Base-by-base conservation (phyloP, 2,113 vertebrate genomes). In the Aegithalos caudatus region DNA sequence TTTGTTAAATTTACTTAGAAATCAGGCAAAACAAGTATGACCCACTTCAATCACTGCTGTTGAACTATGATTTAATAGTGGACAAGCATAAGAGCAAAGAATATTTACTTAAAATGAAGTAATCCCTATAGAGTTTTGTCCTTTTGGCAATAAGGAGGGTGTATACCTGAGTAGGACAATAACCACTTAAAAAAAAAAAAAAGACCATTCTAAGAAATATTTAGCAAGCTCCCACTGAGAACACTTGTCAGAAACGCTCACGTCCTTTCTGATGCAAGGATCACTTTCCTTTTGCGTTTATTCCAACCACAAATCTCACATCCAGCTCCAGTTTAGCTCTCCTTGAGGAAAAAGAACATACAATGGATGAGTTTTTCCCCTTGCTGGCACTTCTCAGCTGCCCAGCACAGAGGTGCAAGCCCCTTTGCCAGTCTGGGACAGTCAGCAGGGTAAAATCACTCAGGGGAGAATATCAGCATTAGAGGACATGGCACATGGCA, bases 1-100 rank as follows among this genome's bases (percentile, higher is more conserved):
- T 86, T 81, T 20, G 67, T 60, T 82, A 87, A 83, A 92, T 90
- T 83, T 70, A 57, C 71, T 86, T 60, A 33, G 62, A 93, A 95
- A 83, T 50, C 29, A 66, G 35, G 48, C 27, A 86, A 74, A 92
- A 45, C 6, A 88, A 60, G 42, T 58, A n/a, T 86, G 72, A 84
- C 56, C 40, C 45, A 42, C 67, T 92, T 94, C 11, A 67, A 42
- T 38, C 45, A 38, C 54, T 74, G 20, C 35, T 76, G 17, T 33
- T 58, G 29, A 66, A 38, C 27, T 37, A 42, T 27, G 44, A 73
- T 51, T 94, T 87, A 50, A 71, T 45, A 78, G 23, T 8, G 35
- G 27, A 57, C 35, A 71, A 64, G 22, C 31, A 10, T 25, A 86
- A 86, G 9, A 93, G 27, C 18, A 86, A 88, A 81, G 45, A 80